Evolutionary conservation across 2,797 vertebrate species (phyloP).

Genomic region (Heliangelus exortis): DNA sequence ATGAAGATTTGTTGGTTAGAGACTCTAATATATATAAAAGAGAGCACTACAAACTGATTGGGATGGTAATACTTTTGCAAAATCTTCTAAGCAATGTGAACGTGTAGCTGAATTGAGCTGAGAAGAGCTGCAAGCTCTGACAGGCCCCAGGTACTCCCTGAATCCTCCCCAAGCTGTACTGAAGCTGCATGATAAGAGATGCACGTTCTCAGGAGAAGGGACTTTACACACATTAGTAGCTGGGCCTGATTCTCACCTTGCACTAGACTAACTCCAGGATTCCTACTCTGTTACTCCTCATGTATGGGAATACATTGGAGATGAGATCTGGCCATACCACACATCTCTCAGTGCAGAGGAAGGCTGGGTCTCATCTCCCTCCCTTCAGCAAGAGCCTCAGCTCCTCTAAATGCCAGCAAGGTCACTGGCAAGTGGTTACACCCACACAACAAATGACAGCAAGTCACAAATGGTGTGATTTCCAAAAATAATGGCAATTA

Average conservation of each 20-base stretch:
- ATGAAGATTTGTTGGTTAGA: slow-evolving; percentile 43
- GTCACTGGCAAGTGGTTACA: not conserved
- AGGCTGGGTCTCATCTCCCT: not conserved
- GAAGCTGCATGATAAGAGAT: accelerated
- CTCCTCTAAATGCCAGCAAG: not conserved
- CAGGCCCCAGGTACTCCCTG: not conserved
- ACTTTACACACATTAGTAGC: not conserved
- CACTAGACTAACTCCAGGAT: not conserved
- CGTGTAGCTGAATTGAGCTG: not conserved
- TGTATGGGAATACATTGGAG: accelerated
- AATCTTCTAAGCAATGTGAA: not conserved
- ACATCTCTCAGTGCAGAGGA: not conserved
- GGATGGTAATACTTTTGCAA: not conserved
- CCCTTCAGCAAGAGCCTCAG: not conserved
- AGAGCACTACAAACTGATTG: not conserved
- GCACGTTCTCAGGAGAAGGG: not conserved
- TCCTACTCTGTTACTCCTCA: not conserved
- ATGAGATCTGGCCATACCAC: not conserved
- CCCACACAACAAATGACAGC: not conserved
- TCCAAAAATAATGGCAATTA: accelerated
- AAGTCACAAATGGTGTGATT: not conserved
- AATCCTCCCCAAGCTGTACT: not conserved
- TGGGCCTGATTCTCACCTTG: not conserved
- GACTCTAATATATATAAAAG: not conserved
- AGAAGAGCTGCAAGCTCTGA: not conserved